Evolutionary conservation across 2,888 invertebrate species (phyloP), one percentile per base, ranked within the genome.

Genomic region (Trypoxylon attenuatum): DNA sequence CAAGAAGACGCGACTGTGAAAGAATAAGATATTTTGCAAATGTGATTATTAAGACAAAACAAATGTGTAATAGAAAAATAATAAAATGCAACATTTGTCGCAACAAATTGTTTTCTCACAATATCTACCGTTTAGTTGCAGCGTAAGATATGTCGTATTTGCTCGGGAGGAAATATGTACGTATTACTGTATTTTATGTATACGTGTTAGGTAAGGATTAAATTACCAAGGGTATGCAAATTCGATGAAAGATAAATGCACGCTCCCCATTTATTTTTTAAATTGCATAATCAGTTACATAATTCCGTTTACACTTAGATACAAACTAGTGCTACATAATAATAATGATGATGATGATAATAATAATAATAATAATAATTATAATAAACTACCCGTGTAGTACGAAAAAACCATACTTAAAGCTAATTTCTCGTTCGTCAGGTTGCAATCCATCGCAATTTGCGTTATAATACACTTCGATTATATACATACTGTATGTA

Each of bases 11-110:
- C 65, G 67, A 69, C 65, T 61, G 56, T 74, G 43, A 76, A 76
- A 77, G 69, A 69, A 53, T 76, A 76, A 76, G 67, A 72, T 76
- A 76, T 76, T 76, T 76, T 76, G 77, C 67, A 69, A 76, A 71
- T 74, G 74, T 77, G 77, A 73, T 76, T 62, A 60, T 41, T 59
- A 41, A 64, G 54, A 59, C 61, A 49, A n/a, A 66, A 55, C 53
- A 67, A 75, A 77, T 69, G 67, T 76, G 76, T 76, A 76, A 69
- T 77, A 76, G 76, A 71, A 65, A 73, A 62, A 58, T 73, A 76
- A 76, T 77, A 77, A 76, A 76, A 77, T 55, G 49, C 69, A 71
- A 69, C 59, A 64, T 68, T 77, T 77, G 69, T 71, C 69, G 71
- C 64, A 69, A 71, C 60, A 70, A n/a, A 69, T 70, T 69, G 63